Evolutionary conservation across 2,888 invertebrate species (phyloP).

Genomic region (Neoaliturus tenellus): DNA sequence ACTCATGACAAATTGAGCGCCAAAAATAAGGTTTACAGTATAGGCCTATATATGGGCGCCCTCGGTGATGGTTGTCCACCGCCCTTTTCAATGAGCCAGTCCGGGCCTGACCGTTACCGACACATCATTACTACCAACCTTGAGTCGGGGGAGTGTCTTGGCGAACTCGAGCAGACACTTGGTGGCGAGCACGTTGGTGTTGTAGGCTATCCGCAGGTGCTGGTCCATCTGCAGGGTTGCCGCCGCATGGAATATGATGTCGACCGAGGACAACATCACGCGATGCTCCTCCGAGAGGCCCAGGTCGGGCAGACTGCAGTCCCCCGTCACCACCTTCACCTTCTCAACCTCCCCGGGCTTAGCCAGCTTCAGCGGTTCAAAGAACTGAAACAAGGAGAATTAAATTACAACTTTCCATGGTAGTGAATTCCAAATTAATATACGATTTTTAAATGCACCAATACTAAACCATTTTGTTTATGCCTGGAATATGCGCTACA

Average conservation of each 20-base stretch:
- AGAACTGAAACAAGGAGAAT: slow-evolving; percentile 56
- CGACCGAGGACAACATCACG: slow-evolving; percentile 61
- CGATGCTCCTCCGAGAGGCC: slow-evolving; percentile 61
- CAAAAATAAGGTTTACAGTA: too few relatives aligned
- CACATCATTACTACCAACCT: slow-evolving; percentile 58
- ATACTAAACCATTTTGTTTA: too few relatives aligned
- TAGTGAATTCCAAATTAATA: too few relatives aligned
- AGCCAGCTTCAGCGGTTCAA: slow-evolving; percentile 57
- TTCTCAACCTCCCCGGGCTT: slow-evolving; percentile 59
- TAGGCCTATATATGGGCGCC: too few relatives aligned
- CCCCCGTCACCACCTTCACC: slow-evolving; percentile 64
- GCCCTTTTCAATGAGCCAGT: too few relatives aligned
- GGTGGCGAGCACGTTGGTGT: slow-evolving; percentile 62
- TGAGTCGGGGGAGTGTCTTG: slow-evolving; percentile 59
- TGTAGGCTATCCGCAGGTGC: slow-evolving; percentile 60
- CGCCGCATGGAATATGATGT: slow-evolving; percentile 66
- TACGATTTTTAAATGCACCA: too few relatives aligned
- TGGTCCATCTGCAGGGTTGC: slow-evolving; percentile 66
- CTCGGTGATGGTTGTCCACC: too few relatives aligned
- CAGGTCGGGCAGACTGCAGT: slow-evolving; percentile 63
- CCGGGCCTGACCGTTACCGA: too few relatives aligned
- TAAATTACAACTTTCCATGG: too few relatives aligned
- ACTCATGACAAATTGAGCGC: too few relatives aligned
- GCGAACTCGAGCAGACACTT: slow-evolving; percentile 61
- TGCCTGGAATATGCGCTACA: too few relatives aligned